These are phyloP conservation scores for Halichoerus grypus DNA, from an alignment of 2,113 vertebrate genomes.

Conservation along the genomic window DNA sequence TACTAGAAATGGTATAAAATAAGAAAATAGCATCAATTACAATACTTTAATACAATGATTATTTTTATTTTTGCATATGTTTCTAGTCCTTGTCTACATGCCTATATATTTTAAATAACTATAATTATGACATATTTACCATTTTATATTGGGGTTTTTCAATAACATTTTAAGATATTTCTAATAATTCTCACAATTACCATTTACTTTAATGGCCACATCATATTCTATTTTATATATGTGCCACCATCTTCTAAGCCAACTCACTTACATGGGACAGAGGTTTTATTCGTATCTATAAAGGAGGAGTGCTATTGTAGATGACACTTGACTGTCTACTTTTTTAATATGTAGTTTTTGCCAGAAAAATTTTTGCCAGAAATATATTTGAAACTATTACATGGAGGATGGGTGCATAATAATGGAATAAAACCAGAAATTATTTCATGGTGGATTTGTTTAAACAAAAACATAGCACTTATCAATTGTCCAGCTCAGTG, in stretches of 20 bases:
- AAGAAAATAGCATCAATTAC: not conserved
- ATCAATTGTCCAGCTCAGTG: not conserved
- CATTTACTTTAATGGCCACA: not conserved
- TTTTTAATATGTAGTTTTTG: not conserved
- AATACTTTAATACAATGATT: not conserved
- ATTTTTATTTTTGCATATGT: conserved; percentile 42
- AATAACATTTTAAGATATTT: conserved; percentile 32
- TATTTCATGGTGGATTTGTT: not conserved
- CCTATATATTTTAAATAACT: not conserved
- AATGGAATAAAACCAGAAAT: not conserved
- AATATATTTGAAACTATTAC: not conserved
- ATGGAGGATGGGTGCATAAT: not conserved
- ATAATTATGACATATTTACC: not conserved
- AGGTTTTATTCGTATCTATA: not conserved
- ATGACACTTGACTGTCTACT: not conserved
- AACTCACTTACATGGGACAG: not conserved
- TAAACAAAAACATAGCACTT: not conserved
- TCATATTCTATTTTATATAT: not conserved
- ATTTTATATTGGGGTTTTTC: not conserved
- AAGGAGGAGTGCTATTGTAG: not conserved
- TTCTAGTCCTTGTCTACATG: not conserved
- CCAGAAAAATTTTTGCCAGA: not conserved
- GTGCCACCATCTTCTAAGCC: not conserved
- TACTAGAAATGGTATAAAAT: conserved; percentile 36
- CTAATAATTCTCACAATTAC: not conserved